Base-by-base conservation (phyloP, 35 echinoderm and acorn worm genomes). In the Stichopus chloronotus region DNA sequence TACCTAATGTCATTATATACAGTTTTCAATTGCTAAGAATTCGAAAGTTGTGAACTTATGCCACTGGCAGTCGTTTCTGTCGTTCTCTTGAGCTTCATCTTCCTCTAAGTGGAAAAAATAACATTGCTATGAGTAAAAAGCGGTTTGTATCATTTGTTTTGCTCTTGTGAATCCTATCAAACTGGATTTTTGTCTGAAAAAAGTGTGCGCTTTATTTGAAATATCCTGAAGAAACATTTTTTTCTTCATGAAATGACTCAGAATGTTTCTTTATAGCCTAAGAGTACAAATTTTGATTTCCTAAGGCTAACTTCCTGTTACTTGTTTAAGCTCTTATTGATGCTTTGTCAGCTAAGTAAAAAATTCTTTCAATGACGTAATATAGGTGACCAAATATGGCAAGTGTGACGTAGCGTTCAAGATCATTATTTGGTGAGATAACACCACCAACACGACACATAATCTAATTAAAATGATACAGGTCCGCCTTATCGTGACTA, bases 341-440 rank as follows among this genome's bases (percentile, higher is more conserved):
- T 20, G 19, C 19, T 74, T 74, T 7, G 19, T 19, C 13, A 74
- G 69, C 22, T 7, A 74, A 19, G 69, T n/a, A n/a, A 74, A 74
- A 74, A 14, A 7, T n/a, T 74, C 11, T 74, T 74, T n/a, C 13
- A n/a, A 74, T 74, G 69, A 74, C 69, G 69, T 74, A n/a, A 74
- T 74, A 74, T 20, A 74, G 69, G 22, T 74, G 69, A 74, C 69
- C 69, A 74, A 74, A 74, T 74, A 74, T 74, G 69, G 69, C 69
- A 74, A 74, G 69, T 21, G 69, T 74, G 69, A 74, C 69, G 69
- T 74, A 74, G 69, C 7, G 69, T 14, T 19, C 5, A 74, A 74
- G 69, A 74, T 7, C 69, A 74, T 74, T 74, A 74, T 74, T 74
- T 74, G 69, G 17, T 74, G 19, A 74, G 69, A 74, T 74, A 74